These are phyloP conservation scores for Laothoe populi DNA, from an alignment of 2,888 invertebrate species.

Conservation along the genomic window DNA sequence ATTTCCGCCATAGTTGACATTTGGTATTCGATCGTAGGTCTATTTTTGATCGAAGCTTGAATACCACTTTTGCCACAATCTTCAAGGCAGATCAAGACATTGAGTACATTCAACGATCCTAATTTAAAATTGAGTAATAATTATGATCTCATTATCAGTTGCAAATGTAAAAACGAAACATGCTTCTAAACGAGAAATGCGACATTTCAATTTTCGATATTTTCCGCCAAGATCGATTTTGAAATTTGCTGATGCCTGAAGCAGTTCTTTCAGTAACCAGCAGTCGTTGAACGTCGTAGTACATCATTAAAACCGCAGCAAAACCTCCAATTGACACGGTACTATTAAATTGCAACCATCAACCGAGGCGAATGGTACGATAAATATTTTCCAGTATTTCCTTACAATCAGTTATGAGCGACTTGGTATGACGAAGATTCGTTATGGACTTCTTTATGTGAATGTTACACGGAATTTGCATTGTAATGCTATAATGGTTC, in stretches of 20 bases:
- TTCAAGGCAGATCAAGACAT: too few species aligned
- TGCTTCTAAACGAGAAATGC: too few species aligned
- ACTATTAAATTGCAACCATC: background rate
- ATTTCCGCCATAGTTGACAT: background rate
- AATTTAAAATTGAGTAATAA: too few species aligned
- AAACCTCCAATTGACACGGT: constrained; percentile 9
- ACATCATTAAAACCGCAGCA: constrained; percentile 14
- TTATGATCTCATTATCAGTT: too few species aligned
- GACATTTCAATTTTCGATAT: too few species aligned
- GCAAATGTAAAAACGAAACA: too few species aligned
- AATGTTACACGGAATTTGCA: background rate
- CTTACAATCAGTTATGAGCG: constrained; percentile 18
- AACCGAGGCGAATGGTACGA: background rate
- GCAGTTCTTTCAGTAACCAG: background rate
- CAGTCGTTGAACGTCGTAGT: background rate
- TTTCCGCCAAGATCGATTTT: too few species aligned
- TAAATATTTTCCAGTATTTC: constrained; percentile 5
- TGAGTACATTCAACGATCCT: too few species aligned
- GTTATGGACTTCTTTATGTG: background rate
- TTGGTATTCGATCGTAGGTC: background rate
- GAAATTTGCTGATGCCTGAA: background rate
- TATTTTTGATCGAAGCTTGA: background rate
- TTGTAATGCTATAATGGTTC: too few species aligned
- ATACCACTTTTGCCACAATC: background rate
- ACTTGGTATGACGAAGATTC: constrained; percentile 1